Evolutionary conservation across 2,113 vertebrate genomes (phyloP).

Genomic region (Rhodinocichla rosea): DNA sequence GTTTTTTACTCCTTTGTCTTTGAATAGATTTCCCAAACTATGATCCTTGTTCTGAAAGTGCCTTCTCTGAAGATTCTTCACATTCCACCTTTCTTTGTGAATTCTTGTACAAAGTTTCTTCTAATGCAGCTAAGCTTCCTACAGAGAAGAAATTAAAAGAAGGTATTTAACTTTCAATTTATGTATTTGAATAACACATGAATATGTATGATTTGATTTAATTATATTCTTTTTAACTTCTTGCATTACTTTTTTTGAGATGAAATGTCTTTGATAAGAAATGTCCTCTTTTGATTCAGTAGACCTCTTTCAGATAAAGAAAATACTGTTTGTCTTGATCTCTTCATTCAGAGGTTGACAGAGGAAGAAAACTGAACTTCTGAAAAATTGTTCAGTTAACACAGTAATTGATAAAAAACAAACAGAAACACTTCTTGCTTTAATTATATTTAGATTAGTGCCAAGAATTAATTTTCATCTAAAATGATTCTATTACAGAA

Average conservation of each 20-base stretch:
- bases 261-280: background rate
- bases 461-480: background rate
- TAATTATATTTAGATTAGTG: background rate
- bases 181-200: background rate
- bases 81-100: conserved; percentile 86
- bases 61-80: conserved; percentile 67
- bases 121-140: conserved; percentile 71
- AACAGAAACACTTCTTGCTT: background rate
- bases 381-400: background rate
- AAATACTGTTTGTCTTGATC: background rate
- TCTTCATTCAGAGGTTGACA: background rate
- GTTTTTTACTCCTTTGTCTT: background rate
- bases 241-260: background rate
- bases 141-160: conserved; percentile 85
- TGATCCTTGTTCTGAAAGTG: conserved; percentile 75
- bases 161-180: conserved; percentile 71
- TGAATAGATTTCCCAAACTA: conserved; percentile 84
- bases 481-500: background rate
- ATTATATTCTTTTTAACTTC: background rate
- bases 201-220: background rate
- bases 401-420: background rate
- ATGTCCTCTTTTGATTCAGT: background rate
- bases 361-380: background rate
- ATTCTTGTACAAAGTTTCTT: conserved; percentile 85
- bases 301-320: background rate